Evolutionary conservation across 2,888 invertebrate genomes (phyloP).

Genomic region (Volucella bombylans): DNA sequence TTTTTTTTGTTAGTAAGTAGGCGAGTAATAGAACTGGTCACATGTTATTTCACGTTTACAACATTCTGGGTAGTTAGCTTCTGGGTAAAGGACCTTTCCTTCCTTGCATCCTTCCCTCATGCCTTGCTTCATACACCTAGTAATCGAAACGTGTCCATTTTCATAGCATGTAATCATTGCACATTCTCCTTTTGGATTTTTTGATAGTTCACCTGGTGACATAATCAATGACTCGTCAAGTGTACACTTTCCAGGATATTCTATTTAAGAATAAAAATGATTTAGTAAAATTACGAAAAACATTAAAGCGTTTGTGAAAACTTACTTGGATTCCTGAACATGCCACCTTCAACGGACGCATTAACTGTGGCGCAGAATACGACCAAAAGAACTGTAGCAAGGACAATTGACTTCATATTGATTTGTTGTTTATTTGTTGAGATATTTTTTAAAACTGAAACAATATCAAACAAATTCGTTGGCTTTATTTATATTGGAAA

Average conservation of each 20-base stretch:
- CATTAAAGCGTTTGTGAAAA: not conserved
- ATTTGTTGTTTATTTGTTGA: not conserved
- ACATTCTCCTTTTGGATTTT: constrained; percentile 55
- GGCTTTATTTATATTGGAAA: constrained; percentile 10
- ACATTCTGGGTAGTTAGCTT: constrained; percentile 59
- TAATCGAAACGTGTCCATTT: constrained; percentile 60
- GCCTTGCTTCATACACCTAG: constrained; percentile 60
- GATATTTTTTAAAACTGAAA: constrained; percentile 27
- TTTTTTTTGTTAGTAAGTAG: constrained; percentile 36
- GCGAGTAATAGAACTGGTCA: constrained; percentile 49
- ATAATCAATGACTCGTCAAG: constrained; percentile 57
- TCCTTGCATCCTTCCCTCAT: constrained; percentile 67
- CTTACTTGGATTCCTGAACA: constrained; percentile 64
- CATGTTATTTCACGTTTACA: constrained; percentile 62
- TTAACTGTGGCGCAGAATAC: constrained; percentile 22
- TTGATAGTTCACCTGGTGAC: constrained; percentile 37
- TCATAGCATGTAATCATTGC: constrained; percentile 63
- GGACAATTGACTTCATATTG: constrained; percentile 51
- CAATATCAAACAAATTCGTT: not conserved
- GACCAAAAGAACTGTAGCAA: constrained; percentile 39
- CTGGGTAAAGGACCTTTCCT: constrained; percentile 50
- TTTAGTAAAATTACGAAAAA: not conserved
- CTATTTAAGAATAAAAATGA: constrained; percentile 14
- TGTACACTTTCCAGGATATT: constrained; percentile 64
- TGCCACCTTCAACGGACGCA: constrained; percentile 48